Percentiles rank a stretch among this genome's conserved stretches.
Evolutionary conservation across 2,888 invertebrate species (phyloP).

Genomic region (Ormyrus thymus): DNA sequence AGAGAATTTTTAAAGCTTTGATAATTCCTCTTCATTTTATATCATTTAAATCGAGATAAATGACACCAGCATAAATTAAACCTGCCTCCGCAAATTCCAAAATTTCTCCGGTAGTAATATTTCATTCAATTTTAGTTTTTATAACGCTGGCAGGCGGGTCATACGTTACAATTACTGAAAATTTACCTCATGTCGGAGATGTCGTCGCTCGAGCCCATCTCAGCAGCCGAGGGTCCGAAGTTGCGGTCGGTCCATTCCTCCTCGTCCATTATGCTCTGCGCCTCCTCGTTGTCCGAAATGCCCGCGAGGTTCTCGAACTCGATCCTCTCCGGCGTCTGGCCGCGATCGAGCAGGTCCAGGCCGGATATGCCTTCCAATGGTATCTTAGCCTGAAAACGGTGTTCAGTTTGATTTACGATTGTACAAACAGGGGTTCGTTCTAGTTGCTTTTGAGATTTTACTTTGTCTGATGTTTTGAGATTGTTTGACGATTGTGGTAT

Average conservation of each 20-base stretch:
- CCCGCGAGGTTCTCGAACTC: conserved; percentile 86
- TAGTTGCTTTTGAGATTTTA: conserved; percentile 53
- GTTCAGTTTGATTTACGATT: no score
- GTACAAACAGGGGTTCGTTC: no score
- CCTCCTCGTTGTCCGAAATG: conserved; percentile 81
- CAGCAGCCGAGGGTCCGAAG: conserved; percentile 87
- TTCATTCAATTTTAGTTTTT: no score
- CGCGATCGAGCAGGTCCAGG: conserved; percentile 76
- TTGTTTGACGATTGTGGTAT: conserved; percentile 68
- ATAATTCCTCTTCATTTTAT: no score
- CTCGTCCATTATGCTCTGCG: conserved; percentile 89
- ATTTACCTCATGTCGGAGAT: conserved; percentile 77
- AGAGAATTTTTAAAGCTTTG: no score
- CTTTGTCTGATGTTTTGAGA: conserved; percentile 76
- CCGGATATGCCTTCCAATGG: conserved; percentile 75
- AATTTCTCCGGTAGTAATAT: no score
- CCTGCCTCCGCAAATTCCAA: no score
- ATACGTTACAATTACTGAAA: neutral
- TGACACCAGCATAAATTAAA: no score
- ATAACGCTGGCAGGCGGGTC: no score
- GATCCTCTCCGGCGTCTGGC: conserved; percentile 86
- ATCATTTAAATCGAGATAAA: no score
- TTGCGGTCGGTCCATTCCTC: conserved; percentile 97
- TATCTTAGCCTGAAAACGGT: conserved; percentile 63
- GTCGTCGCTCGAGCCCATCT: conserved; percentile 81